Base-by-base conservation (phyloP, 2,797 vertebrate genomes). In the Gephyroberyx darwinii region DNA sequence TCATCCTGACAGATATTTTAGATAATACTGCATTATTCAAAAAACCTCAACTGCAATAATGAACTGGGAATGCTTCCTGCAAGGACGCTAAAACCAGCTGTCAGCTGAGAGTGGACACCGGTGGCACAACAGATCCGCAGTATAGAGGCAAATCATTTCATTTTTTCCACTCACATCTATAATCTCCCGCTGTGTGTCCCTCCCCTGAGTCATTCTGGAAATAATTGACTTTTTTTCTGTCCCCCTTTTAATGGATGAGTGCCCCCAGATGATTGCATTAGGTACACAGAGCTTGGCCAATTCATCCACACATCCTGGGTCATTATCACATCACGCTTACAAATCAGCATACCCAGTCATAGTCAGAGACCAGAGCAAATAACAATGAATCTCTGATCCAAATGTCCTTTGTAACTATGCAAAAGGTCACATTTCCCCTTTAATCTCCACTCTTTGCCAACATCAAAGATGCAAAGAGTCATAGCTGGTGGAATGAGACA, bases 231-330 rank as follows among this genome's bases (percentile, higher is more conserved):
- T 82, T 80, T 80, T 78, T 75, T 83, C 72, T 70, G 26, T 72
- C 58, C 55, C 59, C 30, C 59, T 82, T 87, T 78, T 83, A 88
- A 88, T 81, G 83, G 80, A 80, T 67, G 71, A 78, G 71, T 81
- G 56, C 72, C 75, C 75, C 66, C 47, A 69, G 66, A 88, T 58
- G 68, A 88, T 77, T 83, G 76, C 74, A 86, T 90, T 88, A 88
- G 72, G 33, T 60, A 65, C 69, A 56, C 35, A 57, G 67, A 83
- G 85, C 41, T 61, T 2, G 22, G 66, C 65, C 67, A 45, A 80
- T 73, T 71, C 69, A 56, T 74, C 39, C 26, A 77, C 69, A 62
- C 50, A 52, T 78, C 73, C 70, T 43, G 53, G 71, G 72, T 80
- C 20, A 81, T 90, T 80, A 88, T 80, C 64, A 8, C 63, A 22